These are phyloP conservation scores for Trichacis sp. DNA, from an alignment of 2,888 invertebrate genomes.

Conservation along the genomic window DNA sequence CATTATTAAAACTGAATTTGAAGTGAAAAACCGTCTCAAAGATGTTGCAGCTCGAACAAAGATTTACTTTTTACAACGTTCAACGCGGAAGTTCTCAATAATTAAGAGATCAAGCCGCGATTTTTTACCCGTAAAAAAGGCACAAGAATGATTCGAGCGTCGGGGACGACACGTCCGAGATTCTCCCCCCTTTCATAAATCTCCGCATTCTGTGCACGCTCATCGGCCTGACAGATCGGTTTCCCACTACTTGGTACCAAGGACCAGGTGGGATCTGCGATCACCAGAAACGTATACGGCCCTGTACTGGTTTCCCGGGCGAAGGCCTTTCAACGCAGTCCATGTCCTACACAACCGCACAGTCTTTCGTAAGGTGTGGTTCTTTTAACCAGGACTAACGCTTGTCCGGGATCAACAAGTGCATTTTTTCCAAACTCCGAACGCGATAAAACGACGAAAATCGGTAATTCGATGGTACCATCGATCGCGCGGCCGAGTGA, in stretches of 20 bases:
- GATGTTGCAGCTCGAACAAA: no score
- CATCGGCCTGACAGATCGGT: conserved; percentile 5
- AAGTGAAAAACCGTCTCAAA: no score
- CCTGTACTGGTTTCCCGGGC: conserved; percentile 59
- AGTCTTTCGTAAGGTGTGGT: conserved; percentile 65
- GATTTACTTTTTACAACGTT: no score
- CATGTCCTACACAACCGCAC: conserved; percentile 53
- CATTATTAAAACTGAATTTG: no score
- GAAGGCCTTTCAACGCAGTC: conserved; percentile 64
- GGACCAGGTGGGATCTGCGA: conserved; percentile 39
- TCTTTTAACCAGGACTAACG: conserved; percentile 52
- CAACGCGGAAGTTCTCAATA: neutral
- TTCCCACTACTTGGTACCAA: conserved; percentile 16
- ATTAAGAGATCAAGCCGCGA: neutral
- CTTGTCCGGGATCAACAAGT: conserved; percentile 57
- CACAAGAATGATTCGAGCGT: neutral
- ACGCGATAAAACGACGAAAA: neutral
- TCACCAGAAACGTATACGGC: conserved; percentile 45
- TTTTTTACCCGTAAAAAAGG: neutral
- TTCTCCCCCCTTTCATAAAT: neutral
- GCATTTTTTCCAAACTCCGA: no score
- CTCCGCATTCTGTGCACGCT: neutral
- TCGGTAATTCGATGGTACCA: neutral
- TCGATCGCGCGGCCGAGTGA: neutral
- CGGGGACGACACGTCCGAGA: neutral